Evolutionary conservation across 2,113 vertebrate species (phyloP), one percentile per base, ranked within the genome.

Genomic region (Callopanchax toddi): DNA sequence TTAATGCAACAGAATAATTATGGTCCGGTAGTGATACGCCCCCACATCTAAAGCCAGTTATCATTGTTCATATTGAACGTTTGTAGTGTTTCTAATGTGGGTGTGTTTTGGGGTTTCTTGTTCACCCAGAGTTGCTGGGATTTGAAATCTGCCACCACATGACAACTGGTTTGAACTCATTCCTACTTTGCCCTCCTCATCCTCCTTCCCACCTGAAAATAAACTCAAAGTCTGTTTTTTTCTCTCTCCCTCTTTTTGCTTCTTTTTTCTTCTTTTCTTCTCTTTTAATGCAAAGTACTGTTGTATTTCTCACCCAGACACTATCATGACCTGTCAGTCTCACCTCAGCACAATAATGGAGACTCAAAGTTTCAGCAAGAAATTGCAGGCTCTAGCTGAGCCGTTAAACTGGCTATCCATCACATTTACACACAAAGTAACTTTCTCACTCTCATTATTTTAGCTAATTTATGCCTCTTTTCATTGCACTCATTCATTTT

Each of bases 351-450:
- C 54, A 73, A 69, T 83, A 75, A 83, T 77, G 49, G 64, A 66
- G 57, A 76, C 55, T 79, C 67, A 75, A 44, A 1, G 34, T 50
- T 61, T 74, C 51, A 60, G 52, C 54, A 60, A 71, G 45, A 53
- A 75, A 76, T 79, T 80, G 66, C 60, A 78, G 59, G 62, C 66
- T 67, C 73, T 74, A 56, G 23, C 66, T 65, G 54, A 75, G 50
- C 29, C 67, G 44, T 57, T 65, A 64, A 29, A 56, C 43, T 59
- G 48, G n/a, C 63, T 56, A 60, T 43, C 53, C 36, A 56, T 79
- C 59, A 63, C 23, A 65, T 48, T 78, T 4, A 63, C 60, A 53
- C 59, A 63, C 34, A 60, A 51, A 51, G 11, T 12, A 17, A 34
- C 44, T 50, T 42, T 10, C 21, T 42, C 29, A 18, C 36, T 20